Base-by-base conservation (phyloP, 2,797 vertebrate genomes). In the Pagetopsis macropterus region DNA sequence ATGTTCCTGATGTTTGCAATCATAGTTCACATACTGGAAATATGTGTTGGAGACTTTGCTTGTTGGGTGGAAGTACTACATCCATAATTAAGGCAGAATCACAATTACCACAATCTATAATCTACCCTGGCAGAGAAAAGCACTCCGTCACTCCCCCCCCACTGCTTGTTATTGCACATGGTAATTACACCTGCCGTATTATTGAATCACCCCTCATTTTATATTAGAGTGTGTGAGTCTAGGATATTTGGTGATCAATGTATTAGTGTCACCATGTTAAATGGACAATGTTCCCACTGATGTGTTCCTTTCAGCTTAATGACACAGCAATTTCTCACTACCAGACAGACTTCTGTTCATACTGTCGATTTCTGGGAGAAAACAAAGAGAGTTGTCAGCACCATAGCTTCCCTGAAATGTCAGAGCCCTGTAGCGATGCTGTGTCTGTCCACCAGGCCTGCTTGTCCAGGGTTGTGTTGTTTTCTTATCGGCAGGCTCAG, bases 111-210 rank as follows among this genome's bases (percentile, higher is more conserved):
- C 79, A 83, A 89, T 91, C 86, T 88, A 79, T 89, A 88, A 86
- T 90, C 87, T 85, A 40, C 55, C 81, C 76, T 81, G 73, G 76
- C 82, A 82, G 88, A 84, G 76, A 73, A 75, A 75, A 78, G 76
- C 85, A 86, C 81, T 78, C 87, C 72, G 70, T 90, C 87, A 72
- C 70, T 90, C 78, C 81, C 63, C 27, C 27, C 78, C 65, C 69
- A 61, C 65, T 65, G 77, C 83, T 75, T 58, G 49, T 89, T 89
- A 89, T 84, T 91, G 82, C 86, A 78, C 66, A 83, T 81, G 68
- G 71, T 89, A 88, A 91, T 92, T 88, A 83, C 81, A 87, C 87
- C 85, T 88, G 87, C 78, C 76, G 51, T 87, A 88, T 88, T 89
- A 88, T 88, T 89, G 72, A 90, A 90, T 91, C 76, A 77, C 59